Base-by-base conservation (phyloP, 2,113 vertebrate species). In the Rhinoptilus africanus region DNA sequence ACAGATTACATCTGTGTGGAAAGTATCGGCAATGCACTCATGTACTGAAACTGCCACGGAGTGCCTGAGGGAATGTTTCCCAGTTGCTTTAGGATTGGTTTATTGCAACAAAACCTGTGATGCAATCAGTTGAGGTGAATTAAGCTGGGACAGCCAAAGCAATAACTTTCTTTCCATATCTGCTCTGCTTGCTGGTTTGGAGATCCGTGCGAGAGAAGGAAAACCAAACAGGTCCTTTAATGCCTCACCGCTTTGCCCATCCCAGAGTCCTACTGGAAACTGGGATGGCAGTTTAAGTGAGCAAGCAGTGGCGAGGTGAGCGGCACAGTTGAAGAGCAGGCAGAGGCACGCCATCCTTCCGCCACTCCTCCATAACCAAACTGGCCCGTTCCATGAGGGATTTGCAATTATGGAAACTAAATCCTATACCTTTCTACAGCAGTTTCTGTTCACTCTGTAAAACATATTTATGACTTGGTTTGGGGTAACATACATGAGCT, bases 331-430 rank as follows among this genome's bases (percentile, higher is more conserved):
- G 35, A 59, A 14, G 48, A 28, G 57, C 72, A 14, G 47, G 16
- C 28, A 32, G 8, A 8, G 26, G 37, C 17, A 17, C 3, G 0
- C 2, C 10, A 24, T n/a, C 14, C 48, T 53, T 10, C 37, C 34
- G 32, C 66, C 27, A 2, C 35, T 43, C n/a, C 43, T 73, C 21
- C 53, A 27, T 27, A 51, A 51, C 14, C 14, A 51, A 51, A 51
- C 50, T 51, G 50, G 50, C 50, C 50, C 27, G 23, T 41, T 41
- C 12, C 41, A 41, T 41, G 41, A 51, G 50, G 13, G 9, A n/a
- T 15, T 79, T 9, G 26, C 28, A 17, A 1, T 8, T 2, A 24
- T 7, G 14, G 74, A 45, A 11, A 16, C 12, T 4, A 21, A 84
- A 51, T 3, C 37, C 72, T 28, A 3, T 1, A 39, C 26, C 24